phyloP scores from a whole-genome alignment of 2,113 vertebrate genomes.

The Dunckerocampus dactyliophorus region DNA sequence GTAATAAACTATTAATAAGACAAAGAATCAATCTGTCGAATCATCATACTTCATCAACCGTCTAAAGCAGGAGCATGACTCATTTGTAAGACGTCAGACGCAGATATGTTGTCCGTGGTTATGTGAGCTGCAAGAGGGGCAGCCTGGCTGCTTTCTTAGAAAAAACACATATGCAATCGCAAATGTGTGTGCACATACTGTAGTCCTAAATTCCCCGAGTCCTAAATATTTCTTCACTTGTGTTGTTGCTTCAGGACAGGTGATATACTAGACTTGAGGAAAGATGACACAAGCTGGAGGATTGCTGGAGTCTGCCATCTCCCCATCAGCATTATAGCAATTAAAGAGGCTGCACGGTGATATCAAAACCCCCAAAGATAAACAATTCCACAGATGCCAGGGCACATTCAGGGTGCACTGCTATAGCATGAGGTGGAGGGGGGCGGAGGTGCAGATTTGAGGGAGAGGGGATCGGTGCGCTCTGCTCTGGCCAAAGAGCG shows the following conservation, averaged over 20 bases:
- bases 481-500: constrained; percentile 30
- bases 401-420: constrained; percentile 8
- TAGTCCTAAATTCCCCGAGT: constrained; percentile 4
- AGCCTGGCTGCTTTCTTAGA: constrained; percentile 4
- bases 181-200: constrained; percentile 16
- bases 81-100: constrained; percentile 35
- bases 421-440: constrained; percentile 10
- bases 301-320: constrained; percentile 28
- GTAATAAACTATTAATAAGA: constrained; percentile 58
- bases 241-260: constrained; percentile 47
- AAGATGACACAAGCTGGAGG: not conserved
- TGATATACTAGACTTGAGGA: constrained; percentile 23
- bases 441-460: constrained; percentile 5
- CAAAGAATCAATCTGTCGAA: constrained; percentile 49
- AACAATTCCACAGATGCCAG: constrained; percentile 62
- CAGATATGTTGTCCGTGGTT: constrained; percentile 19
- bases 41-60: constrained; percentile 37
- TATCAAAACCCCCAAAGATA: constrained; percentile 60
- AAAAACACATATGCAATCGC: constrained; percentile 13
- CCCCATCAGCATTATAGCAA: constrained; percentile 57
- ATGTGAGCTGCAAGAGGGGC: constrained; percentile 14
- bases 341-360: constrained; percentile 54
- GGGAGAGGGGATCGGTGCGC: constrained; percentile 4
- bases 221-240: constrained; percentile 17
- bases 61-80: constrained; percentile 51